These are phyloP conservation scores for Morelia viridis DNA, from an alignment of 2,797 vertebrate species.

Conservation along the genomic window DNA sequence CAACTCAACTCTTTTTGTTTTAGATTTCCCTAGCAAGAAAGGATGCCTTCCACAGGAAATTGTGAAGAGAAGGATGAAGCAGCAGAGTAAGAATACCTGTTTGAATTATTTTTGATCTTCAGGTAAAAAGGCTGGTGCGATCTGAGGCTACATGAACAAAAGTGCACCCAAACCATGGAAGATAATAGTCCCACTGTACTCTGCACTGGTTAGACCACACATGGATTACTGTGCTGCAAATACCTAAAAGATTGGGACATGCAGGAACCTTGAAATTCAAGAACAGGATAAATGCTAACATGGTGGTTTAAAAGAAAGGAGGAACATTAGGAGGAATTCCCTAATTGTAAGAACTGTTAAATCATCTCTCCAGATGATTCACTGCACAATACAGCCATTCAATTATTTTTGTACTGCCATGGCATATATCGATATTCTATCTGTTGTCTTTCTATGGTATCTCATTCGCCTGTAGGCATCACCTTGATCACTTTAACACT, in stretches of 20 bases:
- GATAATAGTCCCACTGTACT: too few relatives aligned
- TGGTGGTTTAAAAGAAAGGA: neutral
- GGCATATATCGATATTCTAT: neutral
- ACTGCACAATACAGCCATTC: neutral
- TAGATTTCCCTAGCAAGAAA: too few relatives aligned
- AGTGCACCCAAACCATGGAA: too few relatives aligned
- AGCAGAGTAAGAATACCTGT: too few relatives aligned
- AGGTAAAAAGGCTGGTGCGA: too few relatives aligned
- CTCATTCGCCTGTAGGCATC: neutral
- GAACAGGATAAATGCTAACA: neutral
- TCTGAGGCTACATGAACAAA: too few relatives aligned
- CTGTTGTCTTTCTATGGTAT: neutral
- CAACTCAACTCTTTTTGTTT: too few relatives aligned
- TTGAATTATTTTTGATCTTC: too few relatives aligned
- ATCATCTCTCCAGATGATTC: neutral
- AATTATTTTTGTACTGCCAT: neutral
- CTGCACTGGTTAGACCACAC: too few relatives aligned
- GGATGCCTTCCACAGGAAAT: too few relatives aligned
- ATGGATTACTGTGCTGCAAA: neutral
- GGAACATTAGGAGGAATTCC: neutral
- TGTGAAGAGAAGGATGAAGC: too few relatives aligned
- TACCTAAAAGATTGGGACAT: neutral
- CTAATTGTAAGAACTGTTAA: neutral
- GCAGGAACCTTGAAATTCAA: neutral
- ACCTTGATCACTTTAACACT: neutral